phyloP scores from a whole-genome alignment of 2,113 vertebrate species.

The Solea solea region DNA sequence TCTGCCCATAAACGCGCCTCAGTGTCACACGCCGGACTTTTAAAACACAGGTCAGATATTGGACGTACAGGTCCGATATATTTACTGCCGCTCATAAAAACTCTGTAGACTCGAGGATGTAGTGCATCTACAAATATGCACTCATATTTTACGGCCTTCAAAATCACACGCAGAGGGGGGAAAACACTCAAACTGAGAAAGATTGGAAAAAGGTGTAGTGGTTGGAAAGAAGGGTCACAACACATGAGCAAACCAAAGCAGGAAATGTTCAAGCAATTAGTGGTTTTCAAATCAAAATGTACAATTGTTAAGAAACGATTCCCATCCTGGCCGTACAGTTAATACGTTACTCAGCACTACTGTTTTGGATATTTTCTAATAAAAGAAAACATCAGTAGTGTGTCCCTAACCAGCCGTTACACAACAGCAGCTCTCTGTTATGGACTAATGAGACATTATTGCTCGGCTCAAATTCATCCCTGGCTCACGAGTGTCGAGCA shows the following conservation, averaged over 20 bases:
- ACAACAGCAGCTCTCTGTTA: background rate
- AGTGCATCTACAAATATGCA: background rate
- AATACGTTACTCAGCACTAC: no score
- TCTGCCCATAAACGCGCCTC: no score
- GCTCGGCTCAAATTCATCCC: background rate
- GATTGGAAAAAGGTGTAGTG: background rate
- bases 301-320: no score
- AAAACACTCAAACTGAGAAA: background rate
- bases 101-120: background rate
- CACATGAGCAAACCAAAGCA: background rate
- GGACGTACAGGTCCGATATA: no score
- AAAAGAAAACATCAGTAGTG: background rate
- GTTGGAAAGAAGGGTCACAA: background rate
- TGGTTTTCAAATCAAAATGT: no score
- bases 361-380: constrained; percentile 7
- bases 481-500: background rate
- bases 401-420: background rate
- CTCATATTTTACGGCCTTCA: background rate
- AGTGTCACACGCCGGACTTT: no score
- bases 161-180: background rate
- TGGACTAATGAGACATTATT: background rate
- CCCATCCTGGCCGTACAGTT: no score
- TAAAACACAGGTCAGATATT: background rate
- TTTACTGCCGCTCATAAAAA: constrained; percentile 29
- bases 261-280: no score